These are phyloP conservation scores for Botia kubotai DNA, from an alignment of 2,797 vertebrate genomes.

Conservation along the genomic window DNA sequence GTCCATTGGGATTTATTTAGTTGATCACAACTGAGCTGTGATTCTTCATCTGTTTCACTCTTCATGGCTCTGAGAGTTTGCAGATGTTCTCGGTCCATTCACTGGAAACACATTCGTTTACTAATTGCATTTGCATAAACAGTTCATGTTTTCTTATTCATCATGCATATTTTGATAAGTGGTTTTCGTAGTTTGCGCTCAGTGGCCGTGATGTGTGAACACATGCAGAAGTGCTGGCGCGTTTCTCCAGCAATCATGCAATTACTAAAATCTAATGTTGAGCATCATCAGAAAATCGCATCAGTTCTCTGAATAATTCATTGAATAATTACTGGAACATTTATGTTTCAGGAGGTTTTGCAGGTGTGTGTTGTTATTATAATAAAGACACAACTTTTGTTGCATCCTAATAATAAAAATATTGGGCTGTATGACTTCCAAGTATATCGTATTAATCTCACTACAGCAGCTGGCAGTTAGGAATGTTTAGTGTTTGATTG, in stretches of 20 bases:
- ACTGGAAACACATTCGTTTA: slow-evolving; percentile 66
- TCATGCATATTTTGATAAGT: slow-evolving; percentile 62
- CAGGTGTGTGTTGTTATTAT: background rate
- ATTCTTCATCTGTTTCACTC: slow-evolving; percentile 18
- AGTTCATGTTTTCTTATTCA: slow-evolving; percentile 69
- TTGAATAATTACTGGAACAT: background rate
- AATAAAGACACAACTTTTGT: background rate
- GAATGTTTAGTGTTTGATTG: background rate
- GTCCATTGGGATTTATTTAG: background rate
- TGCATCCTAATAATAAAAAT: background rate
- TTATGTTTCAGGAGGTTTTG: background rate
- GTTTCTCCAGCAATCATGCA: slow-evolving; percentile 42
- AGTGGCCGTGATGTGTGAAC: slow-evolving; percentile 68
- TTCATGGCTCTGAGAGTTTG: slow-evolving; percentile 9
- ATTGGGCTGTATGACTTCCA: background rate
- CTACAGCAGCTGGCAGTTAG: background rate
- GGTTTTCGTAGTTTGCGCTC: slow-evolving; percentile 70
- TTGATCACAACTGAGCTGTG: slow-evolving; percentile 8
- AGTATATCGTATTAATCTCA: background rate
- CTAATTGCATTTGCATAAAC: slow-evolving; percentile 80
- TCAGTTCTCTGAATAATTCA: background rate
- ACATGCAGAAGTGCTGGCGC: slow-evolving; percentile 64
- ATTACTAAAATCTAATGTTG: background rate
- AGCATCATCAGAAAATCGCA: background rate
- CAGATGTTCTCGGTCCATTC: slow-evolving; percentile 76